phyloP scores from a whole-genome alignment of 2,888 invertebrate genomes.

The Caenorhabditis sp. region DNA sequence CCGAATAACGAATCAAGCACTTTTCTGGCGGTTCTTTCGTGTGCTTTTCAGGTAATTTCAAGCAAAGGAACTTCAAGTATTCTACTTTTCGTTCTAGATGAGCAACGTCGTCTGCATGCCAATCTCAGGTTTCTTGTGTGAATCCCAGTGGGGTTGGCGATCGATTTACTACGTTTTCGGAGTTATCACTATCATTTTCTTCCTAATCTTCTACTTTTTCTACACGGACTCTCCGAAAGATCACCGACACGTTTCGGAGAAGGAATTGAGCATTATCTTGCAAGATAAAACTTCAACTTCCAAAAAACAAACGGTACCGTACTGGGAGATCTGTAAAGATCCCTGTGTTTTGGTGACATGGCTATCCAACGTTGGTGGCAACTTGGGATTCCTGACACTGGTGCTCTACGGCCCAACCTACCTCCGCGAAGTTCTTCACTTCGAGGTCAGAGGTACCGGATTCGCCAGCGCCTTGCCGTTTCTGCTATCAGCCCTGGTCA shows the following conservation, averaged over 20 bases:
- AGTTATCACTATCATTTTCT: slow-evolving; percentile 38
- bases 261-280: slow-evolving; percentile 49
- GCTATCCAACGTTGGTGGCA: slow-evolving; percentile 57
- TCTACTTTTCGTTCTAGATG: slow-evolving; percentile 24
- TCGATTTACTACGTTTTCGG: slow-evolving; percentile 61
- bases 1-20: slow-evolving; percentile 49
- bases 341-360: slow-evolving; percentile 49
- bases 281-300: slow-evolving; percentile 48
- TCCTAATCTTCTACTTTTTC: slow-evolving; percentile 58
- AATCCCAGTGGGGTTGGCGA: slow-evolving; percentile 59
- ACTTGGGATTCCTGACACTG: slow-evolving; percentile 50
- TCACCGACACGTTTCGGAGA: slow-evolving; percentile 52
- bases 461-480: slow-evolving; percentile 72
- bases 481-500: slow-evolving; percentile 63
- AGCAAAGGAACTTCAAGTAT: neutral
- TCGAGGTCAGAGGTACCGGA: slow-evolving; percentile 69
- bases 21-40: slow-evolving; percentile 52
- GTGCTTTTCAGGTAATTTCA: slow-evolving; percentile 59
- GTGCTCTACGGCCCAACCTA: slow-evolving; percentile 64
- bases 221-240: slow-evolving; percentile 58
- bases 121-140: slow-evolving; percentile 59
- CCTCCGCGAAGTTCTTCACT: slow-evolving; percentile 56
- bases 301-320: slow-evolving; percentile 56
- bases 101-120: slow-evolving; percentile 63
- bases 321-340: slow-evolving; percentile 61